Evolutionary conservation across 1,140 invertebrate species (phyloP), one percentile per base, ranked within the genome.

Genomic region (Metaphire vulgaris): DNA sequence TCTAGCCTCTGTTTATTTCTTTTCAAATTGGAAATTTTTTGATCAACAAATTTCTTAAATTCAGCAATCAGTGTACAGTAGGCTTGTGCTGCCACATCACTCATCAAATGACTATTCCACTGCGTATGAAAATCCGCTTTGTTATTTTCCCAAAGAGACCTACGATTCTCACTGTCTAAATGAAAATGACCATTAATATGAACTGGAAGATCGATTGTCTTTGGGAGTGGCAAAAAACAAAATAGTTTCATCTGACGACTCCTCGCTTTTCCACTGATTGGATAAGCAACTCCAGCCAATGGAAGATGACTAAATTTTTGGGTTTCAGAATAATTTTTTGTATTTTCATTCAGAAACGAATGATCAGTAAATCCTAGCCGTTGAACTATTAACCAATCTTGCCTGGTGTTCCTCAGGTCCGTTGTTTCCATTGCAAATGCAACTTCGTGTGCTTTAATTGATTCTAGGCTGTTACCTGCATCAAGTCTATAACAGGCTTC

Each of bases 101-200:
- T 56, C 41, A 80, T 74, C 12, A 82, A 64, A 41, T 34, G 67
- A 31, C 78, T 32, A 69, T 82, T 82, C 81, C 81, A 82, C 14
- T 77, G 33, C 41, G 34, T 75, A 32, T 67, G 74, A 14, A 34
- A 32, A 30, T 72, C 33, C 1, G 21, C 28, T 72, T 78, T 81
- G 31, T 82, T 79, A 75, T 81, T 78, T 76, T 72, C 56, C 29
- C 65, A 72, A n/a, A 82, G 64, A 34, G 74, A 72, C 56, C 71
- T 71, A 28, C 82, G 76, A 69, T 79, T 76, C 26, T 84, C 84
- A 74, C 78, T 76, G 1, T 74, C 80, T 26, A 82, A 33, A 41
- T 79, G 69, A 80, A 83, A 82, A 33, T 72, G 67, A 29, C 76
- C 80, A 76, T 82, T 82, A 21, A 81, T 76, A 66, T 80, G 76